Conservation (phyloP, 2,888 invertebrate genomes). For the Drosophila maculinotata region DNA sequence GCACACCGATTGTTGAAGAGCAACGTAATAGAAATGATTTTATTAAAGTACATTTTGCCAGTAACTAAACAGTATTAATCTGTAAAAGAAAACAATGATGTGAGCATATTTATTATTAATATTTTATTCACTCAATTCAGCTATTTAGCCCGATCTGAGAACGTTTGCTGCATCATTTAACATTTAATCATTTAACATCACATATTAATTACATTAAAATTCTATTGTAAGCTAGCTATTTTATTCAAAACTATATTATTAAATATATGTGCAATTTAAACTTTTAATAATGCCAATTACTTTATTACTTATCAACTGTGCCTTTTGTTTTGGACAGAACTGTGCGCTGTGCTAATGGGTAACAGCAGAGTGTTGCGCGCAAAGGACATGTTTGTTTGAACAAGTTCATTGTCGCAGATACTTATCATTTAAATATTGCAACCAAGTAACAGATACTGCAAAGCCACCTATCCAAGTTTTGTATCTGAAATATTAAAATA, state of each 20-base stretch:
- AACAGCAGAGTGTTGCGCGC: too few species aligned
- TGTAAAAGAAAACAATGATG: not conserved
- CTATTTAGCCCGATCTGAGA: not conserved
- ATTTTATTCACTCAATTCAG: not conserved
- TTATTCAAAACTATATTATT: not conserved
- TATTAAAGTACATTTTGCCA: conserved; percentile 68
- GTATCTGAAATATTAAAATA: too few species aligned
- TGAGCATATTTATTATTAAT: not conserved
- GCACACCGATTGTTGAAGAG: conserved; percentile 37
- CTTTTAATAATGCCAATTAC: not conserved
- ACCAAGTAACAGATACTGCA: too few species aligned
- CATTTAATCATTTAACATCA: too few species aligned
- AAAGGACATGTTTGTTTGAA: too few species aligned
- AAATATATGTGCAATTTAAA: conserved; percentile 2
- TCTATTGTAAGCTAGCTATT: not conserved
- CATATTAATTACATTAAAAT: not conserved
- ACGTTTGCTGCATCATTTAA: not conserved
- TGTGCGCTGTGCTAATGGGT: too few species aligned
- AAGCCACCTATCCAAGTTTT: too few species aligned
- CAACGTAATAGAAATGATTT: conserved; percentile 69
- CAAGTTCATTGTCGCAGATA: too few species aligned
- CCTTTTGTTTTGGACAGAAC: too few species aligned
- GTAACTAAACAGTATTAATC: conserved; percentile 18
- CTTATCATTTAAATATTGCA: too few species aligned
- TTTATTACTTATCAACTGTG: too few species aligned